Percentiles rank a stretch among this genome's conserved stretches.
These are phyloP conservation scores for Hemibagrus wyckioides DNA, from an alignment of 2,113 vertebrate genomes.

Conservation along the genomic window DNA sequence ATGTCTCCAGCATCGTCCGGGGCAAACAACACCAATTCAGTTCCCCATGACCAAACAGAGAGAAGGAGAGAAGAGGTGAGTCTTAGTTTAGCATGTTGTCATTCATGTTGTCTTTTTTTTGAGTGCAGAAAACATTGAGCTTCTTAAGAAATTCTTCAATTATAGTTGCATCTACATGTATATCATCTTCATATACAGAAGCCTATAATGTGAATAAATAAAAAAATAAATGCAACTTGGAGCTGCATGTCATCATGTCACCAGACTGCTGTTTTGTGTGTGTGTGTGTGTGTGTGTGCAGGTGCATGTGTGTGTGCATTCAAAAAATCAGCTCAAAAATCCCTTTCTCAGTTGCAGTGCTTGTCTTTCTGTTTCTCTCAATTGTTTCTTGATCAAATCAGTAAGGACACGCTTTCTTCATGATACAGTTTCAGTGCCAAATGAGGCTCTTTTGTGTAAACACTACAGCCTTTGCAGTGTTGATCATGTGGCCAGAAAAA, in stretches of 20 bases:
- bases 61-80: slow-evolving; percentile 71
- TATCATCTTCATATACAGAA: not conserved
- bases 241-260: too few species aligned
- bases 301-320: not conserved
- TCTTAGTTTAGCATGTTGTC: not conserved
- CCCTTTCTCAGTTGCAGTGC: not conserved
- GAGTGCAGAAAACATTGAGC: not conserved
- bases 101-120: not conserved
- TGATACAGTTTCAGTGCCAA: not conserved
- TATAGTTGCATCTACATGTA: not conserved
- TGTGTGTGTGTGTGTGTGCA: not conserved
- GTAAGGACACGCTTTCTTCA: not conserved
- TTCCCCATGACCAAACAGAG: slow-evolving; percentile 68
- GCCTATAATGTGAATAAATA: not conserved
- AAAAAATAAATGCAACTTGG: not conserved
- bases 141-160: not conserved
- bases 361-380: not conserved
- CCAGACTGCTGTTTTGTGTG: not conserved
- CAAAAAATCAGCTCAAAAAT: not conserved
- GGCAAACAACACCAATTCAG: slow-evolving; percentile 67
- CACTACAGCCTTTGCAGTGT: not conserved
- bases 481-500: not conserved
- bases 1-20: slow-evolving; percentile 44
- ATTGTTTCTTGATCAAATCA: not conserved
- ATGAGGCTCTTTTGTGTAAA: not conserved